A percentile compares a stretch with the other conserved stretches of the same genome.
These are phyloP conservation scores for Cremastobaeus sp. DNA, from an alignment of 2,888 invertebrate genomes.

Conservation along the genomic window DNA sequence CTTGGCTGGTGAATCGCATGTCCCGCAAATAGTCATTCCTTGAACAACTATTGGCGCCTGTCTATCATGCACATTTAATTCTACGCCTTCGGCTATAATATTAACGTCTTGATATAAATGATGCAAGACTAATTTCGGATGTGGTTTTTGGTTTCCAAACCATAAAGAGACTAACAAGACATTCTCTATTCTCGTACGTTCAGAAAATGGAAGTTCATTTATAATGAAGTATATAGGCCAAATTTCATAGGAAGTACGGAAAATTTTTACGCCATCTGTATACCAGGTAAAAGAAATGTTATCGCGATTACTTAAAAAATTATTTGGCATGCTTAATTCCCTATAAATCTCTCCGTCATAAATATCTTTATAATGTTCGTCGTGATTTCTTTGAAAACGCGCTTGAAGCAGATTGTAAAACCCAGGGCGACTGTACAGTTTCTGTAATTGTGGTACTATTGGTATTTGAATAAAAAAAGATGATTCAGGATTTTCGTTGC, in stretches of 20 bases:
- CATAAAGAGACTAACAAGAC: neutral
- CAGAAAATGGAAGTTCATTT: neutral
- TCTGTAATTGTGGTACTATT: neutral
- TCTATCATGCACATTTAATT: neutral
- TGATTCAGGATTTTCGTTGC: neutral
- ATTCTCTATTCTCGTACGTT: neutral
- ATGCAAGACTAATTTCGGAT: neutral
- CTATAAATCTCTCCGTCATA: neutral
- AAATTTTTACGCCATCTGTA: neutral
- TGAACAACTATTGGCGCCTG: neutral
- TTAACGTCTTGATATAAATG: neutral
- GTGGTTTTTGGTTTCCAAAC: neutral
- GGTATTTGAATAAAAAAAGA: conserved; percentile 1
- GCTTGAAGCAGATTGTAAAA: neutral
- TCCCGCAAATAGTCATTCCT: neutral
- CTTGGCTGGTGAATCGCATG: conserved; percentile 1
- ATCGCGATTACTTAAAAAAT: neutral
- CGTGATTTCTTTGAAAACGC: neutral
- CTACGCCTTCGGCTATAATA: neutral
- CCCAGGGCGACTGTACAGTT: neutral
- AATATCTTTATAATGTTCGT: conserved; percentile 2
- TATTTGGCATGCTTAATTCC: neutral
- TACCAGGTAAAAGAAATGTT: neutral
- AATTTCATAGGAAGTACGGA: neutral
- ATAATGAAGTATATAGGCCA: neutral